phyloP scores from a whole-genome alignment of 2,113 vertebrate genomes.

The Gobiocypris rarus region DNA sequence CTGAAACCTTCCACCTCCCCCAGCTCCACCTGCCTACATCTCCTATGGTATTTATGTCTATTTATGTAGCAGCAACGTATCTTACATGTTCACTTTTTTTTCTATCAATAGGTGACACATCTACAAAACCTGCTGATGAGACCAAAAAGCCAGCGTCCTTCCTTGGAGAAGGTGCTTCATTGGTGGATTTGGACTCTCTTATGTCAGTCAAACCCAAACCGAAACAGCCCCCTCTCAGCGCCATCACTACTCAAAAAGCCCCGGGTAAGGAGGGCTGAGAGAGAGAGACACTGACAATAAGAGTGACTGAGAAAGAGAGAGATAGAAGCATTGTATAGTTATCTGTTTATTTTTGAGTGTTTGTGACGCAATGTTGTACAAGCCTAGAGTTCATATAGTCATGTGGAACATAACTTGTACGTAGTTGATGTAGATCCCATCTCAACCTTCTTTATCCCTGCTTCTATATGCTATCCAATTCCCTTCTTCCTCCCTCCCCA shows the following conservation, averaged over 20 bases:
- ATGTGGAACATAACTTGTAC: conserved; percentile 35
- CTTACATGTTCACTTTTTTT: neutral
- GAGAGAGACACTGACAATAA: conserved; percentile 34
- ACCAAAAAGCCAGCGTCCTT: conserved; percentile 80
- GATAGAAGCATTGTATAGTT: conserved; percentile 2
- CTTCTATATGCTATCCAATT: conserved; percentile 54
- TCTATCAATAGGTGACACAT: conserved; percentile 19
- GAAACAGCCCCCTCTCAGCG: conserved; percentile 48
- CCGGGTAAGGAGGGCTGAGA: conserved; percentile 72
- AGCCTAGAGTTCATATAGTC: conserved; percentile 35
- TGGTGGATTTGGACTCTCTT: conserved; percentile 83
- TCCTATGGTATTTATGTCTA: neutral
- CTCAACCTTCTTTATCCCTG: conserved; percentile 52
- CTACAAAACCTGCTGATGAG: conserved; percentile 42
- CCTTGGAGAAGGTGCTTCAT: conserved; percentile 80
- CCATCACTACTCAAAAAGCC: conserved; percentile 65
- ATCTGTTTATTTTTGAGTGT: conserved; percentile 41
- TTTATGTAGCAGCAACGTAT: too few relatives aligned
- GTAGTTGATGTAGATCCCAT: conserved; percentile 49
- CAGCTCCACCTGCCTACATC: neutral
- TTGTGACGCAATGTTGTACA: conserved; percentile 37
- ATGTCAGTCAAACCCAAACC: conserved; percentile 73
- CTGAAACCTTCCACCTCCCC: too few relatives aligned
- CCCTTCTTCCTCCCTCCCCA: neutral
- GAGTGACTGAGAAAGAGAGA: conserved; percentile 8